Evolutionary conservation across 2,888 invertebrate species (phyloP).

Genomic region (Leptopterna dolabrata): DNA sequence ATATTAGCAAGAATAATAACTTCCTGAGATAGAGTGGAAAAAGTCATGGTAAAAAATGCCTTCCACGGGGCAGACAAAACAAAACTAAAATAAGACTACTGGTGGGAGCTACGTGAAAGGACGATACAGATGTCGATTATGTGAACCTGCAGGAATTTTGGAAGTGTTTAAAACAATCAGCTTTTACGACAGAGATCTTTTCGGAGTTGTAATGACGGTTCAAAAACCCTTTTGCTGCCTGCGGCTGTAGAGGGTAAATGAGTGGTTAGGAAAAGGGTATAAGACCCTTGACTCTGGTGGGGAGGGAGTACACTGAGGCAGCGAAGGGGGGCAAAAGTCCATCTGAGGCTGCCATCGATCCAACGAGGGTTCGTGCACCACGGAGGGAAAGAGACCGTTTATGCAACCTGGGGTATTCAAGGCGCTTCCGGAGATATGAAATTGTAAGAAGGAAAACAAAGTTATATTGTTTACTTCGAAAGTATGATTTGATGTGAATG

Average conservation of each 20-base stretch:
- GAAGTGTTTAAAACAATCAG: neutral
- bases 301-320: neutral
- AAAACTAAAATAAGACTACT: neutral
- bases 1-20: neutral
- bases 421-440: neutral
- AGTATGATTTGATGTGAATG: no score
- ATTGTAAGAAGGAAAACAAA: neutral
- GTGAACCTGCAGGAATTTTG: neutral
- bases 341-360: conserved; percentile 7
- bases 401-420: neutral
- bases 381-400: neutral
- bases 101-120: neutral
- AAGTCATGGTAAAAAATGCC: neutral
- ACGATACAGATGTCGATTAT: neutral
- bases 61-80: neutral
- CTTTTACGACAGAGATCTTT: neutral
- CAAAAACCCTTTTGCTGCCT: neutral
- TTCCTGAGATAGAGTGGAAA: neutral
- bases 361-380: neutral
- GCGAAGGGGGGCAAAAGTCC: neutral
- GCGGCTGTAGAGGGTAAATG: neutral
- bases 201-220: neutral
- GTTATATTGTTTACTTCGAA: neutral
- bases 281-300: no score
- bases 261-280: neutral